These are phyloP conservation scores for Keiferia lycopersicella DNA, from an alignment of 2,888 invertebrate genomes.

Conservation along the genomic window DNA sequence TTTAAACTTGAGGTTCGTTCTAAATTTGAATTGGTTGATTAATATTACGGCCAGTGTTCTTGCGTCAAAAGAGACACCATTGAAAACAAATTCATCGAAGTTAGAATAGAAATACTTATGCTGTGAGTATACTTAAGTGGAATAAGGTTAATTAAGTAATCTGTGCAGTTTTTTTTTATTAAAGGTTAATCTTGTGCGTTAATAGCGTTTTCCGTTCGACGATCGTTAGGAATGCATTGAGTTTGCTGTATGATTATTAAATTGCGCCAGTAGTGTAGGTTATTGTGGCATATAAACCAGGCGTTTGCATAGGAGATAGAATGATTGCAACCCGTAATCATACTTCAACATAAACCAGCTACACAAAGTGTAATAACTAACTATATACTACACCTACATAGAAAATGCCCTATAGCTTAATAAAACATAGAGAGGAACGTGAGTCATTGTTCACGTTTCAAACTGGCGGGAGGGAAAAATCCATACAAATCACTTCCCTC, in stretches of 20 bases:
- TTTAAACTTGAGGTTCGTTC: conserved; percentile 62
- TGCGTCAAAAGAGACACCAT: conserved; percentile 44
- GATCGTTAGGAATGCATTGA: conserved; percentile 21
- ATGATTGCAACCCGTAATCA: background rate
- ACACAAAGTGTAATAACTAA: background rate
- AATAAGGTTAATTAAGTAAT: conserved; percentile 27
- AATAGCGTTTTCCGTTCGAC: conserved; percentile 25
- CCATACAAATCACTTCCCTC: too few relatives aligned
- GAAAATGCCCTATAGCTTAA: too few relatives aligned
- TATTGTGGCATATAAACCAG: background rate
- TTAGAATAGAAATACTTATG: conserved; percentile 4
- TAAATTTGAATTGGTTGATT: conserved; percentile 60
- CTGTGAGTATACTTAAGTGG: conserved; percentile 16
- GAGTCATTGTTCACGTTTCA: too few relatives aligned
- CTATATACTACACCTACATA: too few relatives aligned
- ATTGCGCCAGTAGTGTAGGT: background rate
- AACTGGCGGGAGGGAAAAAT: too few relatives aligned
- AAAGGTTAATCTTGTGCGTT: conserved; percentile 23
- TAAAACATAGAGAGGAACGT: too few relatives aligned
- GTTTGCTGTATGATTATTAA: conserved; percentile 17
- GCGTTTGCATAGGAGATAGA: background rate
- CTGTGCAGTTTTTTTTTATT: conserved; percentile 11
- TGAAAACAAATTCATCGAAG: conserved; percentile 30
- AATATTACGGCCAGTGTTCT: conserved; percentile 52
- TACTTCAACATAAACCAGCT: background rate